Percentiles rank a stretch among this genome's conserved stretches.
These are phyloP conservation scores for Stenoptilia bipunctidactyla DNA, from an alignment of 2,888 invertebrate species.

Conservation along the genomic window DNA sequence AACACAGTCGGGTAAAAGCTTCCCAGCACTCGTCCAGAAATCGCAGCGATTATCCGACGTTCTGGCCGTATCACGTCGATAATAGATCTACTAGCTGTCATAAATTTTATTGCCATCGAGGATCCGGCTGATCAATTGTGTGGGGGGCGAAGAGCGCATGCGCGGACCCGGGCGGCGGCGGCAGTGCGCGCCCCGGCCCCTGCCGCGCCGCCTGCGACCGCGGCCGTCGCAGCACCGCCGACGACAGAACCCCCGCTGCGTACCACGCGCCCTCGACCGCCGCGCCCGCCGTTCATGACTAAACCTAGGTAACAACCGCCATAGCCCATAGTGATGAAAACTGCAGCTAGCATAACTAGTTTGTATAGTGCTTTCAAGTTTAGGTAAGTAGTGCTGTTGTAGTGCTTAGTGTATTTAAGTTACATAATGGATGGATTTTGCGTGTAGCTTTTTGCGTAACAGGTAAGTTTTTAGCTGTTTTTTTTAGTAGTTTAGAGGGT, in stretches of 20 bases:
- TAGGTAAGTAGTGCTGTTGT: background rate
- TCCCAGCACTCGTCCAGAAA: background rate
- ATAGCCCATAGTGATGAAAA: background rate
- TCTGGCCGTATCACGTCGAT: conserved; percentile 44
- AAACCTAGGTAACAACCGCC: conserved; percentile 8
- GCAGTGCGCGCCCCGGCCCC: conserved; percentile 33
- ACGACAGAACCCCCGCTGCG: conserved; percentile 29
- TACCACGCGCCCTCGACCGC: conserved; percentile 7
- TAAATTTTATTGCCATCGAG: conserved; percentile 65
- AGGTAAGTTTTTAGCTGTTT: too few species aligned
- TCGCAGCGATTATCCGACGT: conserved; percentile 26
- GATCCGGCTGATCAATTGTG: conserved; percentile 61
- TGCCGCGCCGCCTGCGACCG: conserved; percentile 22
- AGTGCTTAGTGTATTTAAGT: background rate
- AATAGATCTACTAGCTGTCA: conserved; percentile 62
- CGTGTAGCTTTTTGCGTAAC: background rate
- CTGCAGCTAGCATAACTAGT: background rate
- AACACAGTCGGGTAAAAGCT: too few species aligned
- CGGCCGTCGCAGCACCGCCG: conserved; percentile 13
- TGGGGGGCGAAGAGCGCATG: conserved; percentile 17
- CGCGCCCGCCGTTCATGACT: conserved; percentile 33
- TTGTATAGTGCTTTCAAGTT: background rate
- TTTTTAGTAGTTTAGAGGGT: too few species aligned
- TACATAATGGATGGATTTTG: background rate
- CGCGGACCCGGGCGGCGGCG: conserved; percentile 39